phyloP scores from a whole-genome alignment of 1,140 invertebrate genomes.

The Phthorimaea operculella region DNA sequence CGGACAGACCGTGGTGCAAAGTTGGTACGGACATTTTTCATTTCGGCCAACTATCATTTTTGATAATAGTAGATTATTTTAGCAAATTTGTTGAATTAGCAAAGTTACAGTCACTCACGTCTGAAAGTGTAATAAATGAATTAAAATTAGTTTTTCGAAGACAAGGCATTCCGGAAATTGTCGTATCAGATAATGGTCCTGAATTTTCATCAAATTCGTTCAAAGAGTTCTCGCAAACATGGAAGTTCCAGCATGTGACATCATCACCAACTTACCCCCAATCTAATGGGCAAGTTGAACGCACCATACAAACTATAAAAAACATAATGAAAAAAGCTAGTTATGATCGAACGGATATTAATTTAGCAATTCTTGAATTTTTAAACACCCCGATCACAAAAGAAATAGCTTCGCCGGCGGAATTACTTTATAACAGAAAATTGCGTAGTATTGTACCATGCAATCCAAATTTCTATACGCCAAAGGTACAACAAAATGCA shows the following conservation, averaged over 20 bases:
- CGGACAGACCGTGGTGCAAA: constrained; percentile 12
- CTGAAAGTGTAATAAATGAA: constrained; percentile 17
- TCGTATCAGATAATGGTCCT: constrained; percentile 55
- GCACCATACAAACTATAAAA: constrained; percentile 23
- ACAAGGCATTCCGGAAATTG: constrained; percentile 42
- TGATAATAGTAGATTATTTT: constrained; percentile 43
- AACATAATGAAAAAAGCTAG: constrained; percentile 25
- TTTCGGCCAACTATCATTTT: constrained; percentile 28
- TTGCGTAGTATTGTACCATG: constrained; percentile 4
- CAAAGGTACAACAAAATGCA: constrained; percentile 6
- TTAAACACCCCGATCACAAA: constrained; percentile 18
- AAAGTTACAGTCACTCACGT: constrained; percentile 11
- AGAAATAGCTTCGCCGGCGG: constrained; percentile 8
- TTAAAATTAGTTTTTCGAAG: constrained; percentile 37
- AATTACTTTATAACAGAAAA: constrained; percentile 6
- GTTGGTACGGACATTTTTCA: constrained; percentile 31
- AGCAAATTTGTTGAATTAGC: constrained; percentile 36
- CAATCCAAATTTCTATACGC: neutral
- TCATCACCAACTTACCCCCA: constrained; percentile 1
- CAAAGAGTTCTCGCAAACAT: constrained; percentile 38
- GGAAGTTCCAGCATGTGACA: constrained; percentile 39
- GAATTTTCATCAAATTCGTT: constrained; percentile 55
- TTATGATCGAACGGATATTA: constrained; percentile 16
- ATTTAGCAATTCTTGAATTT: constrained; percentile 23
- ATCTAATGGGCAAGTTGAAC: neutral